Evolutionary conservation across 2,888 invertebrate species (phyloP).

Genomic region (Metellina segmentata): DNA sequence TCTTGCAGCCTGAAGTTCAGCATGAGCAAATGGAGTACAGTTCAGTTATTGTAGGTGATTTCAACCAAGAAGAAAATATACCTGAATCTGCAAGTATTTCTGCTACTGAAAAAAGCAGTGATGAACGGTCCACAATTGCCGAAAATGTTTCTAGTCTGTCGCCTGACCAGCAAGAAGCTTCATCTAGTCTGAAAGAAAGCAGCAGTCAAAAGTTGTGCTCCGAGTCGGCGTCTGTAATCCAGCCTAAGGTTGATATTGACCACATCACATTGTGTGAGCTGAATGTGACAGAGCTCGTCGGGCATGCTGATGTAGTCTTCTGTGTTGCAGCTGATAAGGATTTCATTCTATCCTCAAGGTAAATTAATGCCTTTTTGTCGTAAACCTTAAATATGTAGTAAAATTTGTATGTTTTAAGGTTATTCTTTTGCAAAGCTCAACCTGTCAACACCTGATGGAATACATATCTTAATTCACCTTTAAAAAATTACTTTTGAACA

Average conservation of each 20-base stretch:
- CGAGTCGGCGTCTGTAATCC: neutral
- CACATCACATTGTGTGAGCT: constrained; percentile 53
- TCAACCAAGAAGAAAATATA: neutral
- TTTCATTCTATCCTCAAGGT: constrained; percentile 68
- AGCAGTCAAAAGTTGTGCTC: neutral
- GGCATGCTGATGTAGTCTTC: constrained; percentile 64
- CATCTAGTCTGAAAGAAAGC: constrained; percentile 8
- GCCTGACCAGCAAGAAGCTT: neutral
- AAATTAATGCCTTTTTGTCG: neutral
- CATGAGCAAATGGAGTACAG: neutral
- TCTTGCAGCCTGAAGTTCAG: neutral
- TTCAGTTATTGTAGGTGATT: neutral
- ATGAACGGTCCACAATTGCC: neutral
- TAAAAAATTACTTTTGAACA: too few species aligned
- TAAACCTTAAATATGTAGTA: neutral
- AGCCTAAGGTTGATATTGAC: constrained; percentile 45
- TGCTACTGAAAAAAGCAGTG: neutral
- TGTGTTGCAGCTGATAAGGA: constrained; percentile 66
- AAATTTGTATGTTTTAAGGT: neutral
- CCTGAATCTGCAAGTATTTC: neutral
- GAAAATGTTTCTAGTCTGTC: neutral
- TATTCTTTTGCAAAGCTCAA: neutral
- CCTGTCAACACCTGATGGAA: too few species aligned
- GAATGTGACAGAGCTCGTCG: constrained; percentile 37
- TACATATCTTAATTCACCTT: too few species aligned